Conservation (phyloP, 2,888 invertebrate species). For the Scaptomyza caliginosa region DNA sequence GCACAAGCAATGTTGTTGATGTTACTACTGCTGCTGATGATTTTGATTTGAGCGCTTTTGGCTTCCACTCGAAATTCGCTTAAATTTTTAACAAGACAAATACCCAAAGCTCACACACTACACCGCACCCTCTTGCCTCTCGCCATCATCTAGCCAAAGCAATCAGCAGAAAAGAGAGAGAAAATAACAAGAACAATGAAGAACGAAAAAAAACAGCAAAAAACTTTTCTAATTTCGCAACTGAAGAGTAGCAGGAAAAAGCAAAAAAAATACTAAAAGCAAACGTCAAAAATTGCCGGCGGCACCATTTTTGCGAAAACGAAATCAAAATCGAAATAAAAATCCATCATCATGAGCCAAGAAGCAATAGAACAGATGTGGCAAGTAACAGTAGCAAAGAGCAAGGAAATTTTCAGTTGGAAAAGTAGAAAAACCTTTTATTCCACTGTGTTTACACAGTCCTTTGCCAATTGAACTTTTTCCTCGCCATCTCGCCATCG, state of each 20-base stretch:
- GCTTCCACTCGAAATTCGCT: conserved; percentile 75
- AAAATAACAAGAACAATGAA: too few species aligned
- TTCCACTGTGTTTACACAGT: conserved; percentile 79
- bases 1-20: conserved; percentile 3
- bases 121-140: neutral
- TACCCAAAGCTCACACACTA: conserved; percentile 67
- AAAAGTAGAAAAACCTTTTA: conserved; percentile 83
- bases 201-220: conserved; percentile 8
- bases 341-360: conserved; percentile 39
- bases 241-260: conserved; percentile 9
- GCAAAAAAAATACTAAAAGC: conserved; percentile 14
- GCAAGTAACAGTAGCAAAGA: neutral
- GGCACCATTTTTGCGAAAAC: conserved; percentile 60
- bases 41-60: conserved; percentile 58
- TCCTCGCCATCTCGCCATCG: conserved; percentile 39
- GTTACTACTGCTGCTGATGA: conserved; percentile 34
- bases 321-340: conserved; percentile 57
- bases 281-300: conserved; percentile 52
- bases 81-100: conserved; percentile 80
- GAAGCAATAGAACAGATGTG: neutral
- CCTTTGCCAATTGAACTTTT: conserved; percentile 79
- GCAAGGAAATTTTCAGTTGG: conserved; percentile 33
- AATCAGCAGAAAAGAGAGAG: conserved; percentile 28
- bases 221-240: conserved; percentile 78
- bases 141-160: conserved; percentile 18